Evolutionary conservation across 1,140 invertebrate species (phyloP), one percentile per base, ranked within the genome.

Genomic region (Microplitis demolitor): DNA sequence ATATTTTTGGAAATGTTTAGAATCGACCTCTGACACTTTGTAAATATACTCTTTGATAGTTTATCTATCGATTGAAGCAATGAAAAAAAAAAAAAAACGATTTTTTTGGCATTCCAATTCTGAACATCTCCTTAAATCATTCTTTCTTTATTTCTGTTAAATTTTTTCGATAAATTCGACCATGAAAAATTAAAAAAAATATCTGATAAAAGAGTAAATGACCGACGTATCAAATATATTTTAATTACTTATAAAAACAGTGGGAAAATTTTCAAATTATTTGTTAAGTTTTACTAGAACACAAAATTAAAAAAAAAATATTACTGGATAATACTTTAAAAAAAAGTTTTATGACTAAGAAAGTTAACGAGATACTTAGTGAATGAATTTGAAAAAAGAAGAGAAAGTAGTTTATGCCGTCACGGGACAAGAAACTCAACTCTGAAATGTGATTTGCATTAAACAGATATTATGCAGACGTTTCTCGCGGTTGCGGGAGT

Each of bases 361-460:
- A 31, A 60, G 1, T 31, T 6, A 60, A 60, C 4, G 31, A 60
- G 16, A 60, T 13, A 60, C 24, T 60, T 33, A 31, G 9, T 9
- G 56, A 4, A 34, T 31, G 8, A 33, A 60, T 31, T 31, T 31
- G 31, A 31, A 31, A 2, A 31, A 31, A 60, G 4, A 60, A 60
- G 45, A 64, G 35, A 24, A 6, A 11, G n/a, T 67, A 58, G 66
- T 60, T 68, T 58, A 58, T 58, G 5, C 34, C 53, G 54, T 68
- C n/a, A 58, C 66, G 54, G 53, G 34, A 60, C 54, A 33, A 68
- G 53, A 68, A 68, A 68, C 53, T 68, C 58, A 68, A 68, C 53
- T 68, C 58, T 71, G 58, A 62, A 71, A 72, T 72, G 70, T 53
- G 70, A 72, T 72, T 72, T 72, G 70, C 70, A 72, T 72, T 72